Conservation (phyloP, 2,113 vertebrate genomes). For the Condylura cristata region DNA sequence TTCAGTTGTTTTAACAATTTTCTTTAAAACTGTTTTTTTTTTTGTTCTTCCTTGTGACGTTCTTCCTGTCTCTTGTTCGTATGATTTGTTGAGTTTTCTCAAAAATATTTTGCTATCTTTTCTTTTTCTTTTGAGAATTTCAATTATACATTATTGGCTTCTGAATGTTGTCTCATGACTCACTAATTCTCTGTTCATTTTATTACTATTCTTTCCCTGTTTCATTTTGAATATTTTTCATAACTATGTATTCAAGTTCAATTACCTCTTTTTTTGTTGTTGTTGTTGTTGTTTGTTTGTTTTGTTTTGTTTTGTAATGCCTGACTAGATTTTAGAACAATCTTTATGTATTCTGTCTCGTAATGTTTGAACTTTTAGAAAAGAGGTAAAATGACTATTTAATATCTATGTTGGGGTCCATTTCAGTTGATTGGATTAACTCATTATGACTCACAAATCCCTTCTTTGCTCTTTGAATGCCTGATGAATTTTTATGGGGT, state of each 20-base stretch:
- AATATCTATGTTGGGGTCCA: neutral
- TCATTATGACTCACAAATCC: neutral
- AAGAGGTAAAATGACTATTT: neutral
- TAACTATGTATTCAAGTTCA: neutral
- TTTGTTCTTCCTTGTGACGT: neutral
- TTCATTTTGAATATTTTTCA: slow-evolving; percentile 26
- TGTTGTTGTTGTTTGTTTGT: too few relatives aligned
- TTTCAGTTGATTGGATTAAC: neutral
- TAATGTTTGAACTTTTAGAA: neutral
- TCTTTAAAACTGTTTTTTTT: neutral
- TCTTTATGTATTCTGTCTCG: neutral
- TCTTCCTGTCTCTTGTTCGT: neutral
- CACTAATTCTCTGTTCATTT: neutral
- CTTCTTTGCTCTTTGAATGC: neutral
- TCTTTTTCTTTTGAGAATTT: neutral
- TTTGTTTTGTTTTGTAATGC: too few relatives aligned
- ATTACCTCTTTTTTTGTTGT: neutral
- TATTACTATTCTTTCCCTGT: neutral
- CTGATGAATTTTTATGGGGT: neutral
- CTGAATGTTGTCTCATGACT: neutral
- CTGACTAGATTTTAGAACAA: neutral
- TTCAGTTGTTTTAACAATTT: neutral
- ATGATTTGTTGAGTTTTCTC: neutral
- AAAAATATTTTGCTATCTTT: neutral
- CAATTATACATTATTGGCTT: neutral